phyloP scores from a whole-genome alignment of 2,113 vertebrate genomes.

The Megaceryle maxima region DNA sequence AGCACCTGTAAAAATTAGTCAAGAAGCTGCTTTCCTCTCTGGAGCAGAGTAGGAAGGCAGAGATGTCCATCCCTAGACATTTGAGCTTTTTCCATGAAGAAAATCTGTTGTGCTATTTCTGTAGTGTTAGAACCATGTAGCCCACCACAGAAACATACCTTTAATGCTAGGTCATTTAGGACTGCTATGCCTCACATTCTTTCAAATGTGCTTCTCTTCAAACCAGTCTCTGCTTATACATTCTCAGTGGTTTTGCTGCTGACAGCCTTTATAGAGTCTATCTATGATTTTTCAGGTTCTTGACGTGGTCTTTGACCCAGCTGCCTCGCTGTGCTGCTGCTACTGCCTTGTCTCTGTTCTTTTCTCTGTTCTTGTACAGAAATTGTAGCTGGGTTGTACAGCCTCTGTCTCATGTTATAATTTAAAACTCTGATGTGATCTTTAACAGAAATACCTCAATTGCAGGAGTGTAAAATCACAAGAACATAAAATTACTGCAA shows the following conservation, averaged over 20 bases:
- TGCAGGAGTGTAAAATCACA: not conserved
- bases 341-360: not conserved
- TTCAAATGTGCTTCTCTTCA: slow-evolving; percentile 1
- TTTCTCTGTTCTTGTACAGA: not conserved
- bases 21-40: not conserved
- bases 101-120: not conserved
- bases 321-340: not conserved
- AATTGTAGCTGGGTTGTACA: not conserved
- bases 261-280: not conserved
- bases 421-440: not conserved
- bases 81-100: not conserved
- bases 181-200: not conserved
- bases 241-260: not conserved
- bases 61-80: not conserved
- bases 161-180: not conserved
- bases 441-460: not conserved
- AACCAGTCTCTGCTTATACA: not conserved
- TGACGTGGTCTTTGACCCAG: slow-evolving; percentile 33
- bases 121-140: not conserved
- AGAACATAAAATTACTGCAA: not conserved
- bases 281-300: slow-evolving; percentile 1
- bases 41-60: not conserved
- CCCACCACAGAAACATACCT: not conserved
- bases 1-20: not conserved
- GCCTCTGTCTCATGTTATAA: not conserved